These are phyloP conservation scores for Cairina moschata DNA, from an alignment of 2,113 vertebrate species.

Conservation along the genomic window DNA sequence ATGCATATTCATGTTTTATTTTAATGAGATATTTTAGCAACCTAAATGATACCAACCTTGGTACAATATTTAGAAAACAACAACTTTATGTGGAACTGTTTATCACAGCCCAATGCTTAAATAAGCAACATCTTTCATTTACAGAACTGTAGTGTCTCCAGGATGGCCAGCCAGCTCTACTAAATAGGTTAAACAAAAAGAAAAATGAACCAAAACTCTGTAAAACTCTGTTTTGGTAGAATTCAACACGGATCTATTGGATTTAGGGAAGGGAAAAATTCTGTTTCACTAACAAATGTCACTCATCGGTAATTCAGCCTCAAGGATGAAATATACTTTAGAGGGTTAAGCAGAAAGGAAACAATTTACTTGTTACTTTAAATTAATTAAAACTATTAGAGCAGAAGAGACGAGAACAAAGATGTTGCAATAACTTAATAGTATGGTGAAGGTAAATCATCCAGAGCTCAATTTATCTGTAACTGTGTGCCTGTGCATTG, in stretches of 20 bases:
- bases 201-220: neutral
- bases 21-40: neutral
- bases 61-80: neutral
- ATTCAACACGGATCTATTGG: neutral
- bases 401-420: constrained; percentile 5
- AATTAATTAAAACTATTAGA: constrained; percentile 52
- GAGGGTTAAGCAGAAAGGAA: constrained; percentile 48
- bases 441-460: neutral
- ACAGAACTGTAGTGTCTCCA: neutral
- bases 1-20: neutral
- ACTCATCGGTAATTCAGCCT: neutral
- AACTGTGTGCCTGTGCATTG: neutral
- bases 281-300: neutral
- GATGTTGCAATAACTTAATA: constrained; percentile 27
- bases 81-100: neutral
- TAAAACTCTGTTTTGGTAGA: neutral
- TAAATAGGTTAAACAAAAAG: neutral
- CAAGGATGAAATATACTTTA: constrained; percentile 33
- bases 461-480: neutral
- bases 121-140: neutral
- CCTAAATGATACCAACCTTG: neutral
- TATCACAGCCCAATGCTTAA: neutral
- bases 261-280: neutral
- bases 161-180: neutral
- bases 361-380: constrained; percentile 44